Conservation (phyloP, 1,140 invertebrate genomes). For the Drosophila lacertosa region DNA sequence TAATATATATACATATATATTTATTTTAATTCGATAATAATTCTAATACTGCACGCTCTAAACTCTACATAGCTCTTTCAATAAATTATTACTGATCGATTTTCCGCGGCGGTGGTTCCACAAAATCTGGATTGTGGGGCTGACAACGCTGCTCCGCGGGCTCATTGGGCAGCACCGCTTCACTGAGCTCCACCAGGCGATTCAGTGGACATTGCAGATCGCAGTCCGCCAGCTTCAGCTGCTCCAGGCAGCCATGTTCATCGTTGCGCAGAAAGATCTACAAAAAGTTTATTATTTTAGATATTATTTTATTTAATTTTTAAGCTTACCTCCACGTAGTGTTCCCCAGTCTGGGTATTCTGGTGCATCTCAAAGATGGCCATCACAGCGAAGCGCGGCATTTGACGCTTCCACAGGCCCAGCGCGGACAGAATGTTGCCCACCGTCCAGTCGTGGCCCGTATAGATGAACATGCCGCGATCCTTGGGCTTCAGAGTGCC, state of each 20-base stretch:
- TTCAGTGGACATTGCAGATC: constrained; percentile 86
- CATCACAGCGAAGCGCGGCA: constrained; percentile 89
- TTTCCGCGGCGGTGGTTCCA: constrained; percentile 84
- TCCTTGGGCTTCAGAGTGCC: constrained; percentile 84
- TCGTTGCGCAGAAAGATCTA: constrained; percentile 86
- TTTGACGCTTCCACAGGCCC: constrained; percentile 88
- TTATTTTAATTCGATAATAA: constrained; percentile 14
- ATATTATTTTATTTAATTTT: neutral
- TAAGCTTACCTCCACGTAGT: constrained; percentile 86
- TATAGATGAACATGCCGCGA: constrained; percentile 88
- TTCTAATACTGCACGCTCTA: constrained; percentile 37
- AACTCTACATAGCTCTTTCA: neutral
- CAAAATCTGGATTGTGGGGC: constrained; percentile 85
- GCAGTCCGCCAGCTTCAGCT: constrained; percentile 87
- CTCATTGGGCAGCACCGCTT: constrained; percentile 85
- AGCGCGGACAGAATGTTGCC: constrained; percentile 88
- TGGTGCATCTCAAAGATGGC: constrained; percentile 90
- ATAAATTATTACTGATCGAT: constrained; percentile 57
- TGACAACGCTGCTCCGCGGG: constrained; percentile 86
- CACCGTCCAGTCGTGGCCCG: constrained; percentile 91
- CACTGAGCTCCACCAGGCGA: constrained; percentile 85
- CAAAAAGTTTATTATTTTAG: constrained; percentile 65
- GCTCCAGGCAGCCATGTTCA: constrained; percentile 84
- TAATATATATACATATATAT: constrained; percentile 23
- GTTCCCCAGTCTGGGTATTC: constrained; percentile 81